Base-by-base conservation (phyloP, 2,113 vertebrate species). In the Machaerirhynchus nigripectus region DNA sequence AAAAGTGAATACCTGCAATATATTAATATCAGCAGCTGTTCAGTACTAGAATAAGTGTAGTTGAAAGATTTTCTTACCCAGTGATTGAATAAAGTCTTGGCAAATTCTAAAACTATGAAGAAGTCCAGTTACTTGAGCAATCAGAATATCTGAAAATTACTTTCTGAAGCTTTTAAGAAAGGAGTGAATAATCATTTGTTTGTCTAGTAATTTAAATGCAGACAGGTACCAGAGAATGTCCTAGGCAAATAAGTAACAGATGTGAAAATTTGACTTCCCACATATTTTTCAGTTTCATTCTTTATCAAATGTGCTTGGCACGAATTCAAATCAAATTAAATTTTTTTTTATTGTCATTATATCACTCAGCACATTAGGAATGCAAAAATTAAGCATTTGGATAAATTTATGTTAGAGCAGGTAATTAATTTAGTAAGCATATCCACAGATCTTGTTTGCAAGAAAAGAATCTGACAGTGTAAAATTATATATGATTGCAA, bases 241-340 rank as follows among this genome's bases (percentile, higher is more conserved):
- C 79, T 73, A n/a, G 50, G 79, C 73, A 81, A 90, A 70, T 84
- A 92, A 84, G 90, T 93, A 60, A 80, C n/a, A 76, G 50, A 93
- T 77, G 64, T 20, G 71, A 93, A 92, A 92, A 81, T 81, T 0
- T 77, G 50, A 55, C 71, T 95, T 74, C 59, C 21, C 26, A 59
- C 24, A 22, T 77, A 84, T 88, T 82, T 77, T 67, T 59, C 23
- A 89, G 46, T 85, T 90, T n/a, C n/a, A 46, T 86, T 93, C 47
- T 81, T 74, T 61, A 67, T 59, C 46, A 67, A 35, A 83, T 70
- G 50, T 44, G 6, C 26, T 80, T 73, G 46, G 31, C 50, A 89
- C 12, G 35, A 76, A 60, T 81, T 69, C 23, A 3, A 23, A 83
- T n/a, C 22, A 44, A 68, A 79, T 65, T 31, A 31, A 42, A 40